Conservation (phyloP, 1,140 invertebrate species). For the Pseudomyrmex sp. region DNA sequence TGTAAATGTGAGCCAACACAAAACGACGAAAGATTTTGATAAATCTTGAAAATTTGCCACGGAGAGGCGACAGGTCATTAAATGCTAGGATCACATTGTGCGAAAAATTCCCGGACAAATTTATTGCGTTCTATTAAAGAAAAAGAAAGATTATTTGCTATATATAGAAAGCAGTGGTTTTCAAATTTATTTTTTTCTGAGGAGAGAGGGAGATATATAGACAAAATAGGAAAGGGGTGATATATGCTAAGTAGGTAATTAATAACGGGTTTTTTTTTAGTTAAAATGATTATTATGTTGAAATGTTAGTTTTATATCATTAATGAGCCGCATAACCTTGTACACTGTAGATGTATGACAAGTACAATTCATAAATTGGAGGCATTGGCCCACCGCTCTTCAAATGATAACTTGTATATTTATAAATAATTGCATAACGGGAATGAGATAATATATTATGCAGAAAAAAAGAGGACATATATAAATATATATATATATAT, state of each 20-base stretch:
- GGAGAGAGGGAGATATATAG: conserved; percentile 64
- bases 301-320: conserved; percentile 69
- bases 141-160: conserved; percentile 45
- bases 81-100: conserved; percentile 6
- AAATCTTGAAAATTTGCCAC: conserved; percentile 9
- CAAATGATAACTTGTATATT: conserved; percentile 83
- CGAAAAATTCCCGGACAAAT: conserved; percentile 38
- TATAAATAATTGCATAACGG: conserved; percentile 82
- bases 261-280: conserved; percentile 73
- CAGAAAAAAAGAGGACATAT: conserved; percentile 72
- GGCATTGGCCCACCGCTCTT: conserved; percentile 79
- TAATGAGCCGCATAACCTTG: conserved; percentile 68
- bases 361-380: conserved; percentile 74
- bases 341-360: conserved; percentile 63
- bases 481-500: conserved; percentile 82
- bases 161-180: conserved; percentile 46
- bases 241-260: conserved; percentile 69
- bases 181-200: conserved; percentile 61
- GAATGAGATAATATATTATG: conserved; percentile 79
- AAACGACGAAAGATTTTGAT: background rate
- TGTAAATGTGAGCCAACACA: conserved; percentile 35
- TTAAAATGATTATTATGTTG: conserved; percentile 62
- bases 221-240: conserved; percentile 53
- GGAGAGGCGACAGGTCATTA: conserved; percentile 11
- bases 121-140: conserved; percentile 33